Evolutionary conservation across 2,113 vertebrate genomes (phyloP).

Genomic region (Pimephales promelas): DNA sequence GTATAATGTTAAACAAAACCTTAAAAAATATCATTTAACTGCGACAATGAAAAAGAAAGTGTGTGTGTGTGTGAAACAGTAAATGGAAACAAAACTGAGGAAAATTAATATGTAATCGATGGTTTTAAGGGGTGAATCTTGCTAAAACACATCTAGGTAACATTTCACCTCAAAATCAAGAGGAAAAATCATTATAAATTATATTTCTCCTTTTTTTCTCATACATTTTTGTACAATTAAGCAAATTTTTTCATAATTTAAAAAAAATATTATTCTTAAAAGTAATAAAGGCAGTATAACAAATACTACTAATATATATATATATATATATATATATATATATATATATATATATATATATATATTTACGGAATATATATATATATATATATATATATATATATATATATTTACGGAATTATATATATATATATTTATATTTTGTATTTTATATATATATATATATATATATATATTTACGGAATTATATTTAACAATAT

Average conservation of each 20-base stretch:
- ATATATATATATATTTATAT: no score
- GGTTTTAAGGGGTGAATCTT: neutral
- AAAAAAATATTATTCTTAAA: neutral
- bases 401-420: no score
- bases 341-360: no score
- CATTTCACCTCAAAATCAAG: neutral
- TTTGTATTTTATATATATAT: no score
- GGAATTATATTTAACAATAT: no score
- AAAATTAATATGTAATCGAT: neutral
- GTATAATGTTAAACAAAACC: neutral
- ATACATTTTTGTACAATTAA: neutral
- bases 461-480: no score
- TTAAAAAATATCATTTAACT: neutral
- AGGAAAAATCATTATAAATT: neutral
- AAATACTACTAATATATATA: neutral
- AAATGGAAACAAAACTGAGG: neutral
- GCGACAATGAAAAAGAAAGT: neutral
- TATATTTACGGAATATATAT: no score
- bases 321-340: no score
- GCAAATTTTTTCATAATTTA: neutral
- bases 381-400: no score
- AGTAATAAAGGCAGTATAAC: neutral
- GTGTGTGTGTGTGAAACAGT: neutral
- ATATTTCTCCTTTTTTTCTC: neutral
- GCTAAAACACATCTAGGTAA: neutral